phyloP scores from a whole-genome alignment of 2,113 vertebrate genomes.

The Chaenocephalus aceratus region DNA sequence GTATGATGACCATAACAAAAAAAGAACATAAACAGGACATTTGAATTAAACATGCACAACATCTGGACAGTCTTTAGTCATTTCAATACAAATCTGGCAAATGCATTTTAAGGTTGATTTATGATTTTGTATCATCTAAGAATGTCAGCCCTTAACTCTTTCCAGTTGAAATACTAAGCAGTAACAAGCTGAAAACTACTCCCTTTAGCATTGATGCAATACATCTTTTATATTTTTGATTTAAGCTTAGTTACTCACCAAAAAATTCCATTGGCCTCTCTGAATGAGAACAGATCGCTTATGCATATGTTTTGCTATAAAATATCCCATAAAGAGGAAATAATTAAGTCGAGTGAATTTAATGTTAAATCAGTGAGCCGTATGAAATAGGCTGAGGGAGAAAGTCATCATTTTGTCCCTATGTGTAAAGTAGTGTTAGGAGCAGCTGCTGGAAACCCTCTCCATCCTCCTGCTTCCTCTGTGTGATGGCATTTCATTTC shows the following conservation, averaged over 20 bases:
- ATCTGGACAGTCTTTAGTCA: background rate
- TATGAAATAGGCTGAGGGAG: constrained; percentile 37
- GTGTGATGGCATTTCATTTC: constrained; percentile 78
- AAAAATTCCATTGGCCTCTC: constrained; percentile 44
- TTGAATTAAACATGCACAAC: background rate
- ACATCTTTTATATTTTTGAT: constrained; percentile 30
- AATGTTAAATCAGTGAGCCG: constrained; percentile 65
- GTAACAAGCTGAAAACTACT: background rate
- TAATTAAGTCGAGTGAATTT: constrained; percentile 56
- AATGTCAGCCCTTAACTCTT: constrained; percentile 9
- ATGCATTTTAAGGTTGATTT: background rate
- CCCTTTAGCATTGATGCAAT: background rate
- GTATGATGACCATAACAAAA: background rate
- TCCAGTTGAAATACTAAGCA: background rate
- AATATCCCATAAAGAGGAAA: constrained; percentile 50
- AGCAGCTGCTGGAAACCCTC: constrained; percentile 60
- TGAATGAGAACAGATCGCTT: constrained; percentile 45
- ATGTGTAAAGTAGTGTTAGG: constrained; percentile 62
- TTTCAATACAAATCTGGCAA: background rate
- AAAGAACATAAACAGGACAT: background rate
- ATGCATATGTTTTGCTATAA: constrained; percentile 42
- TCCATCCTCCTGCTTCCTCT: constrained; percentile 64
- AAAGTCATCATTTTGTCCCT: constrained; percentile 57
- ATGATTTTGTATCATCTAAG: constrained; percentile 3
- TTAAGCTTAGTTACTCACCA: constrained; percentile 52